Evolutionary conservation across 1,140 invertebrate genomes (phyloP), one percentile per base, ranked within the genome.

Genomic region (Drosophila arawakana): DNA sequence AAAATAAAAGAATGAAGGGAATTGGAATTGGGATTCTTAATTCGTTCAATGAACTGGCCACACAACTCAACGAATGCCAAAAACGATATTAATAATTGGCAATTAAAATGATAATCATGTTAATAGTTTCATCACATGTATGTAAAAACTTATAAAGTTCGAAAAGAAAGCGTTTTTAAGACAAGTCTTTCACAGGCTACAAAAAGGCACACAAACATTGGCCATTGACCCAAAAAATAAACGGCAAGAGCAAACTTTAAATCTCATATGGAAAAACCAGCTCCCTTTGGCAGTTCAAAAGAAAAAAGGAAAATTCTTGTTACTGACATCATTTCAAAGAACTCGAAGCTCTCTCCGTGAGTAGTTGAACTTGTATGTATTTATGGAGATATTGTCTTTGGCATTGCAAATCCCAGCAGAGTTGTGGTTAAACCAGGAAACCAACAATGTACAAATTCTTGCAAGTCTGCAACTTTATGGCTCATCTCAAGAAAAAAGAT

Each of bases 321-420:
- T 67, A 63, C 52, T 72, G 80, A 83, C 71, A 73, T 73, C 80
- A 82, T 80, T 82, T 76, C 25, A 72, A 73, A 73, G 61, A 81
- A 73, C 50, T 62, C 43, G 50, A 63, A 5, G 57, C 61, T 41
- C 15, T 10, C 13, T 54, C 30, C 41, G 30, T 62, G 62, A 60
- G 44, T 39, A 66, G 10, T 44, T 61, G 63, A 25, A 66, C n/a
- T 44, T 61, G 63, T 15, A 60, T 71, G 61, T 72, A 66, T 76
- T 65, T 71, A 76, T 76, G 84, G 52, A 83, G 84, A 89, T 89
- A 88, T 83, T 86, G 80, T 83, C 83, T 83, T 77, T 76, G 74
- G 54, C 81, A 81, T 80, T 68, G 76, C 69, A 79, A 86, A 88
- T 82, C 82, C 77, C 83, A 52, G 66, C 30, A 59, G 62, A 70